Evolutionary conservation across 2,113 vertebrate species (phyloP), one percentile per base, ranked within the genome.

Genomic region (Hystrix brachyura): DNA sequence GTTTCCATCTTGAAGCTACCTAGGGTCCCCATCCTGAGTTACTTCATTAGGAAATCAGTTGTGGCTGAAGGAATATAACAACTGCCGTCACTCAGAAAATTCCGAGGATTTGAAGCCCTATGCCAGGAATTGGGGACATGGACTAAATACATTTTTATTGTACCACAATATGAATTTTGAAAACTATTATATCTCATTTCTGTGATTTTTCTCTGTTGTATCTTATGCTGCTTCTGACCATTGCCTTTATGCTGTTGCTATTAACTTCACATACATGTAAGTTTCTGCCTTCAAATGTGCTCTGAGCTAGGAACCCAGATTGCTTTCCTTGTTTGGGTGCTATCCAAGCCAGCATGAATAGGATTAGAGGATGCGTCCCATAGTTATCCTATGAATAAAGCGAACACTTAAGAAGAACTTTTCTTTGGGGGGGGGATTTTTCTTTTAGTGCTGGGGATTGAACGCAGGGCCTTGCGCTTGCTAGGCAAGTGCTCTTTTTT

Each of bases 241-340:
- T 46, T 86, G 55, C 38, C 3, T 38, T 69, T 51, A 18, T 81
- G 5, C 12, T 34, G 27, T 67, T 11, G 0, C 27, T 69, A 12
- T 6, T 60, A 69, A 32, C 17, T 32, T 84, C 34, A 72, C 12
- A 12, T 34, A 69, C 25, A 13, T 7, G 3, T 9, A 59, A 62
- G 78, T 87, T 79, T 94, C 78, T 72, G 51, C 29, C 67, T 93
- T 93, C 81, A 38, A 43, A 83, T 51, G 69, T 80, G 43, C 25
- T 60, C 12, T 69, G 89, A 94, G 43, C 10, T 76, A 9, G 59
- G 43, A 76, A 64, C 53, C 38, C 38, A 55, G 59, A 34, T 79
- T 34, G 15, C 38, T 51, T 64, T 55, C 18, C 38, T 90, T 59
- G 11, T 65, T 34, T 95, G 43, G 46, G 72, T 64, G 3, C 21